Conservation (phyloP, 2,797 vertebrate species). For the Chaunax sp. region DNA sequence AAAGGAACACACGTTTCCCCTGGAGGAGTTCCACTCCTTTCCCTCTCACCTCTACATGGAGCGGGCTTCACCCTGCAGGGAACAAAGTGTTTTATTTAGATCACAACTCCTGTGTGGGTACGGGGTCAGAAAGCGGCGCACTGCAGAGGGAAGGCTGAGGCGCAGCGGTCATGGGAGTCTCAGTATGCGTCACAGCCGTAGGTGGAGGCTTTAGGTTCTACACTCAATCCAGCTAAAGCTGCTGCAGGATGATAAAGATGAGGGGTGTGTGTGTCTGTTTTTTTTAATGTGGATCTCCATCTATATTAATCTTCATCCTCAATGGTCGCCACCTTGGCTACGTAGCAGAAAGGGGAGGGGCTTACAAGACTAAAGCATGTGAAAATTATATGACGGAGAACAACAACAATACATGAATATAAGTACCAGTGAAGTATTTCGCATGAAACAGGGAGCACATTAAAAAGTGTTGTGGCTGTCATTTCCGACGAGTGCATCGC, state of each 20-base stretch:
- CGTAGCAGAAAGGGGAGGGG: too few species aligned
- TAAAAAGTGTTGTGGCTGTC: too few species aligned
- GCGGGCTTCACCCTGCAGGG: slow-evolving; percentile 31
- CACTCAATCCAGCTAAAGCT: slow-evolving; percentile 16
- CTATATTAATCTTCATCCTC: too few species aligned
- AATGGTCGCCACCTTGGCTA: too few species aligned
- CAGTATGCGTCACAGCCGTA: slow-evolving; percentile 39
- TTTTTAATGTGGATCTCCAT: background rate
- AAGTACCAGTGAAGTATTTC: too few species aligned
- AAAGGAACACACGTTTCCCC: slow-evolving; percentile 11
- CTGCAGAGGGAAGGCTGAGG: slow-evolving; percentile 42
- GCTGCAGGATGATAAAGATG: background rate
- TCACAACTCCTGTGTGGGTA: slow-evolving; percentile 59
- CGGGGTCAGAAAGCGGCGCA: slow-evolving; percentile 36
- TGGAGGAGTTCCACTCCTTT: slow-evolving; percentile 14
- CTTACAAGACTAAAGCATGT: too few species aligned
- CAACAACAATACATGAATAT: too few species aligned
- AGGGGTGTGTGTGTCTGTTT: background rate
- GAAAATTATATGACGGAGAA: too few species aligned
- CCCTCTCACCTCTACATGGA: slow-evolving; percentile 7
- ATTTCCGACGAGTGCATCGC: too few species aligned
- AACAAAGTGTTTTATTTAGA: slow-evolving; percentile 58
- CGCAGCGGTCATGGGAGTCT: slow-evolving; percentile 29
- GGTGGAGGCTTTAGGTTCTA: slow-evolving; percentile 40
- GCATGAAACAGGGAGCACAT: too few species aligned